A percentile compares a stretch with the other conserved stretches of the same genome.
Conservation (phyloP, 1,140 invertebrate species). For the Brachionus asplanchnoidis region DNA sequence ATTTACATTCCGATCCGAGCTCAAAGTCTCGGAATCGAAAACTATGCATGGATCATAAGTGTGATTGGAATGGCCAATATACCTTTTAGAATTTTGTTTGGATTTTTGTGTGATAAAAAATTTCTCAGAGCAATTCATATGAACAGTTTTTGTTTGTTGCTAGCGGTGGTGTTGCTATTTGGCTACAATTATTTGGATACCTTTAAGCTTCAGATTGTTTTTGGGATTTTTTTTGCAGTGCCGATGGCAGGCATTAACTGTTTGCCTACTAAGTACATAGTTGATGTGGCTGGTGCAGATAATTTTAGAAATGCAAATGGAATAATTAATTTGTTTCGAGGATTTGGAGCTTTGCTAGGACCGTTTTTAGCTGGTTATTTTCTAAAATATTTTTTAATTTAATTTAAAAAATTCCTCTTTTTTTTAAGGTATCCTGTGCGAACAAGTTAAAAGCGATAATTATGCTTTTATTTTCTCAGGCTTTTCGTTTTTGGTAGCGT, state of each 20-base stretch:
- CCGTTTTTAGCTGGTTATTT: conserved; percentile 3
- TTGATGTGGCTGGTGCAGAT: background rate
- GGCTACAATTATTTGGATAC: background rate
- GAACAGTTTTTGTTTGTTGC: conserved; percentile 1
- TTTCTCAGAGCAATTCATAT: background rate
- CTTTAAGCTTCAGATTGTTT: background rate
- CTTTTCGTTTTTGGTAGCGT: background rate
- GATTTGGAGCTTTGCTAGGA: background rate
- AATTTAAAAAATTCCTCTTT: background rate
- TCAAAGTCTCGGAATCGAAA: conserved; percentile 41
- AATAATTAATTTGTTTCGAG: background rate
- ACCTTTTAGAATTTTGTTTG: conserved; percentile 60
- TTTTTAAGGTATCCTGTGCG: background rate
- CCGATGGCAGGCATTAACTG: conserved; percentile 28
- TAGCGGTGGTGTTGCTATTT: background rate
- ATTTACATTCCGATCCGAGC: conserved; percentile 67
- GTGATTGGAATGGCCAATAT: conserved; percentile 60
- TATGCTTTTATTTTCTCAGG: conserved; percentile 12
- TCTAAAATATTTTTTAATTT: background rate
- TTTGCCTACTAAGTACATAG: background rate
- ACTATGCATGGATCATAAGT: conserved; percentile 53
- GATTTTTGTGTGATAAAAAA: conserved; percentile 61
- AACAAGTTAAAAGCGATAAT: background rate
- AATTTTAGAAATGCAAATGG: conserved; percentile 35
- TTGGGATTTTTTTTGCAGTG: background rate